phyloP scores from a whole-genome alignment of 2,113 vertebrate species.

The Mobula birostris region DNA sequence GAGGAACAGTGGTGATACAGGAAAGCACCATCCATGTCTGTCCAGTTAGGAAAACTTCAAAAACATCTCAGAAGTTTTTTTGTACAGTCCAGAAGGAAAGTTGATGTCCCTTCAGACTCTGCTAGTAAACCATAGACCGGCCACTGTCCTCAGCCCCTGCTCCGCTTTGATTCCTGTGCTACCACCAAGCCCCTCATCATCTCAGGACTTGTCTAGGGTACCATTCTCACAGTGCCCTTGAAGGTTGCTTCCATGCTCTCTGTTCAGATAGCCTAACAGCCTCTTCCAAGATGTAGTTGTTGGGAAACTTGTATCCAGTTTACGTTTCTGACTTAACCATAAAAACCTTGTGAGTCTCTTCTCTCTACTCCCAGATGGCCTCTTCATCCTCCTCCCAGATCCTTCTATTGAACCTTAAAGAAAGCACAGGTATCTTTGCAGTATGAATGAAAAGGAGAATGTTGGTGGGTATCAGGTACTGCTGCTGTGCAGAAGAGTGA shows the following conservation, averaged over 20 bases:
- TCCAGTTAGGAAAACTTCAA: background rate
- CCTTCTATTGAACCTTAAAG: background rate
- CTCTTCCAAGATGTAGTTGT: background rate
- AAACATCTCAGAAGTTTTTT: background rate
- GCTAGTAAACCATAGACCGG: background rate
- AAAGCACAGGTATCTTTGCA: background rate
- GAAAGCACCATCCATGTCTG: background rate
- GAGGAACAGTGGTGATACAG: background rate
- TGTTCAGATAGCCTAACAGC: background rate
- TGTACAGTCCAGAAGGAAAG: background rate
- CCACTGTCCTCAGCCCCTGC: background rate
- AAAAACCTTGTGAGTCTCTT: background rate
- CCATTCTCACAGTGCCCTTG: background rate
- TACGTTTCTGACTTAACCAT: background rate
- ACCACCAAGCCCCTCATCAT: no score
- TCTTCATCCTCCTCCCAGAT: background rate
- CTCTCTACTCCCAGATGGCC: background rate
- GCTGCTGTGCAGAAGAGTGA: background rate
- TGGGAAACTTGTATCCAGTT: background rate
- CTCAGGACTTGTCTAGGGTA: no score
- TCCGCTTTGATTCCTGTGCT: no score
- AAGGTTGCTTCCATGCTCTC: no score
- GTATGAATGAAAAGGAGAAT: background rate
- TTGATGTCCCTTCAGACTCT: background rate
- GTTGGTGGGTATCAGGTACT: background rate